phyloP scores from a whole-genome alignment of 2,797 vertebrate genomes.

The Anguilla obscura region DNA sequence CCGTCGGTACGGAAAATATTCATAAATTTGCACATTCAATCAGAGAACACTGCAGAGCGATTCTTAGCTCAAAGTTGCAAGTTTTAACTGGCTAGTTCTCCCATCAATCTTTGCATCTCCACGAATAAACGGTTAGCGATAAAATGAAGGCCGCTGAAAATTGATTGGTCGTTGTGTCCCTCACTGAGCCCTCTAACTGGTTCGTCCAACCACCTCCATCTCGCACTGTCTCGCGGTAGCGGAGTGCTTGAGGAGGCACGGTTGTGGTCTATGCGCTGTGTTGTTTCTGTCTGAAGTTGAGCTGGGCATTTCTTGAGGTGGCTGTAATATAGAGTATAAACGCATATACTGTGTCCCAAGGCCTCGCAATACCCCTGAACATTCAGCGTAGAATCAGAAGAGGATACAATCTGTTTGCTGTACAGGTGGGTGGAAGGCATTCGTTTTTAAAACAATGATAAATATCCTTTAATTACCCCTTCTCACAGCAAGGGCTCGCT shows the following conservation, averaged over 20 bases:
- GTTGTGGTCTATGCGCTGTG: constrained; percentile 53
- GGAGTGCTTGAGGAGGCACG: constrained; percentile 36
- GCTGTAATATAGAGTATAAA: not conserved
- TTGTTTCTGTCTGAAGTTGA: constrained; percentile 55
- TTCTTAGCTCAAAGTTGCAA: not conserved
- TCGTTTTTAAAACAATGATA: not conserved
- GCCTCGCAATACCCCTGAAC: constrained; percentile 47
- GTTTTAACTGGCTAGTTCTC: constrained; percentile 17
- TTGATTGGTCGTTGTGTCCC: constrained; percentile 29
- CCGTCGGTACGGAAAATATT: not conserved
- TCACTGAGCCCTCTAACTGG: constrained; percentile 55
- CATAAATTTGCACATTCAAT: not conserved
- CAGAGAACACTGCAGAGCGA: not conserved
- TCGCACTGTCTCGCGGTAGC: constrained; percentile 61
- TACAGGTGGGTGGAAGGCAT: constrained; percentile 35
- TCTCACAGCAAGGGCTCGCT: constrained; percentile 17
- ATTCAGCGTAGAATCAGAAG: constrained; percentile 4
- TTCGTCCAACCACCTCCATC: constrained; percentile 23
- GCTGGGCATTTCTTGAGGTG: not conserved
- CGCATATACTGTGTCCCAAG: constrained; percentile 2
- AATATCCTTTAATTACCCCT: constrained; percentile 23
- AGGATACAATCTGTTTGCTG: constrained; percentile 20
- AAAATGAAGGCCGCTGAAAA: constrained; percentile 2
- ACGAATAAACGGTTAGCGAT: not conserved
- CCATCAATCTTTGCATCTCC: not conserved